Evolutionary conservation across 2,888 invertebrate genomes (phyloP), one percentile per base, ranked within the genome.

Genomic region (Aphidoletes aphidimyza): DNA sequence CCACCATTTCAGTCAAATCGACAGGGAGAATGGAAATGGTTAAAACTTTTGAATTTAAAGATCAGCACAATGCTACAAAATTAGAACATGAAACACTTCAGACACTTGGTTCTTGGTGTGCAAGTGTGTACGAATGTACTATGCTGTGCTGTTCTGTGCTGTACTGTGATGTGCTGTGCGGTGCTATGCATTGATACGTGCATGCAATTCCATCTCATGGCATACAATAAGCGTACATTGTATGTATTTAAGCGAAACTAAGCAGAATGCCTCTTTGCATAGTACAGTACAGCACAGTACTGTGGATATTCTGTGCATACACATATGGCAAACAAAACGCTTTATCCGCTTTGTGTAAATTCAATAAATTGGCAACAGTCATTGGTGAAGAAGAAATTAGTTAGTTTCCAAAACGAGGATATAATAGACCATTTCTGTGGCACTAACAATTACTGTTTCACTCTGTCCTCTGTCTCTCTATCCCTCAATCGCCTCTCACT

Each of bases 301-400:
- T n/a, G n/a, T n/a, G n/a, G n/a, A n/a, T n/a, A n/a, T n/a, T n/a
- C n/a, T n/a, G n/a, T n/a, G 26, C 14, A 26, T 34, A 69, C 34
- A 54, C 54, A 69, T 30, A 69, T 69, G 34, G 30, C 69, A 30
- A 69, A 30, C 30, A 69, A 69, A n/a, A 30, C 11, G 69, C 14
- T 69, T 69, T 69, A 69, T 69, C 69, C 69, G 69, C 34, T 69
- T n/a, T 69, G 69, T 69, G 69, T 30, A 69, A 69, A 69, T 69
- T 69, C 69, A 69, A 69, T 69, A 69, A 69, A 69, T 69, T 69
- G 69, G 69, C 69, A 69, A 69, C 34, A 69, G 69, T 69, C 69
- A 34, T 69, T 69, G 69, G 69, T 34, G 69, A 69, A 69, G 69
- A 34, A 69, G 69, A 69, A 69, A 69, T 69, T 69, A 69, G 69